phyloP scores from a whole-genome alignment of 2,888 invertebrate genomes.

The Taphrorychus bicolor region DNA sequence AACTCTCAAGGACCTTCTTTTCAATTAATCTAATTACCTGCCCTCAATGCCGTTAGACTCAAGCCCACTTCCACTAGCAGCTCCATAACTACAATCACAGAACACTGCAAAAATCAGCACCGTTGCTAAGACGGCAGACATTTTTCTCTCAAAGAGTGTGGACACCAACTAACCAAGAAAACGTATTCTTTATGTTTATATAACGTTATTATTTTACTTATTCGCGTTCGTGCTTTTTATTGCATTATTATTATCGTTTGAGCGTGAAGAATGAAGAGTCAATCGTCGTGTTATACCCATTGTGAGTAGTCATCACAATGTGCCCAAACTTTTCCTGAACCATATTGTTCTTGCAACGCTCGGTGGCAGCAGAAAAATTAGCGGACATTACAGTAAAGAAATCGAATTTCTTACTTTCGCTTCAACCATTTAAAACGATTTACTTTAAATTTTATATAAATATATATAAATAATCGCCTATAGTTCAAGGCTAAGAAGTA shows the following conservation, averaged over 20 bases:
- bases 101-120: neutral
- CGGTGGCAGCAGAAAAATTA: conserved; percentile 18
- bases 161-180: neutral
- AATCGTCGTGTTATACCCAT: neutral
- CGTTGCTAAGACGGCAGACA: neutral
- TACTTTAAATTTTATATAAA: neutral
- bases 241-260: conserved; percentile 17
- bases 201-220: neutral
- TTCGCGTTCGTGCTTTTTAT: neutral
- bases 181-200: neutral
- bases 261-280: conserved; percentile 30
- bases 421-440: no score
- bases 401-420: no score
- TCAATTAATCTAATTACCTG: neutral
- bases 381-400: conserved; percentile 2
- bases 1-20: neutral
- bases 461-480: no score
- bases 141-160: neutral
- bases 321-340: conserved; percentile 17
- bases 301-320: conserved; percentile 9
- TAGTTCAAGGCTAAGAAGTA: no score
- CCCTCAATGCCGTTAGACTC: neutral
- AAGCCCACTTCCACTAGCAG: neutral
- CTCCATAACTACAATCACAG: neutral
- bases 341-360: conserved; percentile 29